phyloP scores from a whole-genome alignment of 1,140 invertebrate species.

The Cherax quadricarinatus region DNA sequence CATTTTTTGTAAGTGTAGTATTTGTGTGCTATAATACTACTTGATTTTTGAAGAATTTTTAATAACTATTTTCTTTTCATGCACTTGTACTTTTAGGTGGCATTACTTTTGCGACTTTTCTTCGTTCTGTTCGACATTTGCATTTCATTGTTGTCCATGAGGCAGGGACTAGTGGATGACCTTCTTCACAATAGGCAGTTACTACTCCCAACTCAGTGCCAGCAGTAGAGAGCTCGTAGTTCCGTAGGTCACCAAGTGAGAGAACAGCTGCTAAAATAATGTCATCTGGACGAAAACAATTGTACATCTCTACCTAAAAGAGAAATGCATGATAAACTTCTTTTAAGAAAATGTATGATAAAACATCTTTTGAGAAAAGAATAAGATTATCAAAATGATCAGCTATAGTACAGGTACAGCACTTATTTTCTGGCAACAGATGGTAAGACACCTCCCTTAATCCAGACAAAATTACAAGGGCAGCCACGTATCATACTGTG shows the following conservation, averaged over 20 bases:
- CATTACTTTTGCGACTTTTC: constrained; percentile 72
- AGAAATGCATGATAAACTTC: neutral
- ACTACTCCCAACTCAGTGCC: constrained; percentile 68
- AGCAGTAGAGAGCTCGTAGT: constrained; percentile 69
- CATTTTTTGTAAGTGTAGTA: no score
- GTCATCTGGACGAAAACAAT: constrained; percentile 70
- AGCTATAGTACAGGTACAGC: no score
- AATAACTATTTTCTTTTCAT: neutral
- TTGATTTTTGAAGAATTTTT: no score
- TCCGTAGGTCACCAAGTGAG: constrained; percentile 64
- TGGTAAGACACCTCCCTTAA: no score
- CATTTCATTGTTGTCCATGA: constrained; percentile 73
- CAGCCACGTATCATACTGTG: no score
- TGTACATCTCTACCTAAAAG: constrained; percentile 73
- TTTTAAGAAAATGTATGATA: no score
- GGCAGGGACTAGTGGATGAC: constrained; percentile 69
- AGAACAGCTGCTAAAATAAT: constrained; percentile 70
- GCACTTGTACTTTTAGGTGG: constrained; percentile 54
- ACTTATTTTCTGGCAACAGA: no score
- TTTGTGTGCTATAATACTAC: no score
- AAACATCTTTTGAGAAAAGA: no score
- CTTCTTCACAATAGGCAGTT: constrained; percentile 69
- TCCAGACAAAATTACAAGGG: no score
- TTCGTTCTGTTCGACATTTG: constrained; percentile 65
- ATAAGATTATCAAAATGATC: no score